phyloP scores from a whole-genome alignment of 2,888 invertebrate species.

The Mythimna pallens region DNA sequence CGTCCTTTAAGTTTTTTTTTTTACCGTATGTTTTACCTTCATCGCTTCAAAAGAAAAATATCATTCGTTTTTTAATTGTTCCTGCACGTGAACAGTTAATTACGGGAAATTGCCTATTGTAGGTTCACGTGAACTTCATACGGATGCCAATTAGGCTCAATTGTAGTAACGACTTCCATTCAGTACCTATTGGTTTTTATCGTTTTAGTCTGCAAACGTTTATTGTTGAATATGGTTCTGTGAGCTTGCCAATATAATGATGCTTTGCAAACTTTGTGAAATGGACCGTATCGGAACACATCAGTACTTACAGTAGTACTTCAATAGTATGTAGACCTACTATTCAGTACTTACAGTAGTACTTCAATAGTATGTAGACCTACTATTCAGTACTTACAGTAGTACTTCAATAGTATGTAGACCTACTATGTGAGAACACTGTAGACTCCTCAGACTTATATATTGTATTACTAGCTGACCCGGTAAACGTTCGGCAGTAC shows the following conservation, averaged over 20 bases:
- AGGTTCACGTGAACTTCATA: conserved; percentile 40
- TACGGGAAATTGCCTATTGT: conserved; percentile 38
- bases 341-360: neutral
- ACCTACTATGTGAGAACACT: no score
- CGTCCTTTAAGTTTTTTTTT: conserved; percentile 1
- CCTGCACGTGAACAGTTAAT: conserved; percentile 40
- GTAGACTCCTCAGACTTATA: no score
- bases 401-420: neutral
- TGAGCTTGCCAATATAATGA: neutral
- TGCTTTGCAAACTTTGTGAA: conserved; percentile 3
- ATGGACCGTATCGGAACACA: conserved; percentile 11
- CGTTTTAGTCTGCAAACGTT: conserved; percentile 17
- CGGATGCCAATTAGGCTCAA: conserved; percentile 38
- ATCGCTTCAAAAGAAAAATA: conserved; percentile 28
- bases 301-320: neutral
- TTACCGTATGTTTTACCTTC: conserved; percentile 13
- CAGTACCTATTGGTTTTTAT: conserved; percentile 25
- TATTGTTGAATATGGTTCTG: conserved; percentile 12
- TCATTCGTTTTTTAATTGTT: conserved; percentile 20
- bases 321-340: no score
- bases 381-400: neutral
- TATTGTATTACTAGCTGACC: no score
- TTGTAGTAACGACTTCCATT: conserved; percentile 37
- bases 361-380: neutral
- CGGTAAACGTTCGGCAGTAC: no score